Evolutionary conservation across 2,113 vertebrate species (phyloP), one percentile per base, ranked within the genome.

Genomic region (Crotalus tigris): DNA sequence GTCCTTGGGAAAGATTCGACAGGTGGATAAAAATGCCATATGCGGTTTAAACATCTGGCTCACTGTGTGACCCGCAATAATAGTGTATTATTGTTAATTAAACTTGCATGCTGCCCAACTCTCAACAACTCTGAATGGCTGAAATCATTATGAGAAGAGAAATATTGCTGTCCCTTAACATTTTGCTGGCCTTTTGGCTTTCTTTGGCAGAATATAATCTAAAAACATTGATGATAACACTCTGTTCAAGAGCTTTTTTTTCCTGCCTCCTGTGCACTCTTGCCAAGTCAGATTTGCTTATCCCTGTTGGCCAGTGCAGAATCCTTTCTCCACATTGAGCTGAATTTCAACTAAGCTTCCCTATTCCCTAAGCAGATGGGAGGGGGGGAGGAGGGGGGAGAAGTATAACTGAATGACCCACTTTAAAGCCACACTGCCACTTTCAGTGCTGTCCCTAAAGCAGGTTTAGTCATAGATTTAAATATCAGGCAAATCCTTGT

Each of bases 401-500:
- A 19, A 61, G 64, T 12, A 54, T 39, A 61, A 57, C 55, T 51
- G 7, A 94, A 19, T 49, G 86, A 95, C 3, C 53, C 81, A 94
- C 75, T 96, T 93, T 93, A 90, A 92, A 64, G 3, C 1, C 5
- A 93, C 39, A 2, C 44, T 93, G 51, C 1, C 87, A 15, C 64
- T 54, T 94, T 94, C 58, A 49, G 59, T 0, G 0, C 39, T 61
- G 93, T 53, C 51, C 61, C 94, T 93, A 95, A 92, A 53, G 88
- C 91, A 39, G 3, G 81, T 90, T 94, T 88, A 93, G 61, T 17
- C 93, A 54, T 13, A 93, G 86, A 90, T 96, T 93, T 86, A 94
- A 96, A 92, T 29, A 75, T 39, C 89, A 95, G 95, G 95, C 23
- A 94, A 96, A 91, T 54, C 88, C 85, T 59, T 57, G 57, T 55